phyloP scores from a whole-genome alignment of 1,140 invertebrate genomes.

The Heliothis virescens region DNA sequence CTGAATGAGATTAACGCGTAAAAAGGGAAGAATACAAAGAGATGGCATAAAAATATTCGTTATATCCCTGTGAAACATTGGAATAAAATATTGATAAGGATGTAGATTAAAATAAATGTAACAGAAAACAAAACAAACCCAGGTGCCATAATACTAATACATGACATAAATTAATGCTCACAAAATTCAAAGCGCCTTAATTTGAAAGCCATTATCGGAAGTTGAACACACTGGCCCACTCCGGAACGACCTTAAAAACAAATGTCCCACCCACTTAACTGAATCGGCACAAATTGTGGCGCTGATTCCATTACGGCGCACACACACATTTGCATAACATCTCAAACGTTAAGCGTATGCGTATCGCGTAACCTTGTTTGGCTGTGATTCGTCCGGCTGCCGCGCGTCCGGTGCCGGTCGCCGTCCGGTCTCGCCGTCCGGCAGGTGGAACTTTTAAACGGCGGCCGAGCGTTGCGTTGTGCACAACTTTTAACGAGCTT shows the following conservation, averaged over 20 bases:
- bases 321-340: constrained; percentile 31
- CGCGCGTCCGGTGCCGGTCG: background rate
- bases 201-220: constrained; percentile 41
- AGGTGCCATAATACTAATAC: background rate
- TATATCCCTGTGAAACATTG: too few relatives aligned
- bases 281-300: constrained; percentile 27
- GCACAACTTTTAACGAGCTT: constrained; percentile 47
- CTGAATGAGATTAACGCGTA: constrained; percentile 5
- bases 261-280: constrained; percentile 30
- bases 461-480: constrained; percentile 16
- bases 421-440: constrained; percentile 20
- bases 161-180: constrained; percentile 10
- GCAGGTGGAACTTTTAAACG: constrained; percentile 44
- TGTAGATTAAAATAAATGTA: background rate
- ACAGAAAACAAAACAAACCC: background rate
- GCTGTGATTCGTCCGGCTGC: constrained; percentile 7
- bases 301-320: constrained; percentile 26
- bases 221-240: constrained; percentile 19
- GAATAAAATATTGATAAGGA: too few relatives aligned
- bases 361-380: constrained; percentile 18
- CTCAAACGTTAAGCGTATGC: constrained; percentile 10
- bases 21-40: background rate
- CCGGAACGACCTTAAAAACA: constrained; percentile 29
- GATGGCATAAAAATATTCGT: background rate
- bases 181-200: constrained; percentile 21